Conservation (phyloP, 2,888 invertebrate genomes). For the Sipha maydis region DNA sequence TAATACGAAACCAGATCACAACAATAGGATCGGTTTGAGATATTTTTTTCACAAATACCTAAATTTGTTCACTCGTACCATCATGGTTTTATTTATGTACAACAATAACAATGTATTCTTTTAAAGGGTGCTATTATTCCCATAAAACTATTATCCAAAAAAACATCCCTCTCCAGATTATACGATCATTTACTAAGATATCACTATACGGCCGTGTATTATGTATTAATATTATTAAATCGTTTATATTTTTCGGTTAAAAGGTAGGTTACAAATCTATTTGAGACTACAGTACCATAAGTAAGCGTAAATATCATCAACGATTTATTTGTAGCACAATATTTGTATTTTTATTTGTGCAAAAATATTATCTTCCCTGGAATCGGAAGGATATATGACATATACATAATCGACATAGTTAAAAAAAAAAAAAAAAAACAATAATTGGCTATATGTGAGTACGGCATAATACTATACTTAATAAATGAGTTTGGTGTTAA, state of each 20-base stretch:
- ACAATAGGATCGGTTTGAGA: constrained; percentile 6
- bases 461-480: not conserved
- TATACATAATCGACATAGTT: too few relatives aligned
- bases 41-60: not conserved
- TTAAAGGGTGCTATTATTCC: constrained; percentile 17
- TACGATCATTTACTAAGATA: not conserved
- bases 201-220: not conserved
- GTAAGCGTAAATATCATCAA: not conserved
- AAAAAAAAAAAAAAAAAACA: too few relatives aligned
- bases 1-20: constrained; percentile 1
- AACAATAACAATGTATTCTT: constrained; percentile 38
- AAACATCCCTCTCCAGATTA: not conserved
- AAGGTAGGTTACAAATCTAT: not conserved
- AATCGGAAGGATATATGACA: too few relatives aligned
- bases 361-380: too few relatives aligned
- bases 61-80: constrained; percentile 30
- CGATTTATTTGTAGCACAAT: too few relatives aligned
- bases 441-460: too few relatives aligned
- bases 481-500: not conserved
- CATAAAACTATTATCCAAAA: constrained; percentile 23
- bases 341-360: too few relatives aligned
- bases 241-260: not conserved
- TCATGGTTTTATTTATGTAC: constrained; percentile 17
- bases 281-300: not conserved
- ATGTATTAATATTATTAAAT: not conserved